Evolutionary conservation across 2,888 invertebrate species (phyloP), one percentile per base, ranked within the genome.

Genomic region (Drosophila formosana): DNA sequence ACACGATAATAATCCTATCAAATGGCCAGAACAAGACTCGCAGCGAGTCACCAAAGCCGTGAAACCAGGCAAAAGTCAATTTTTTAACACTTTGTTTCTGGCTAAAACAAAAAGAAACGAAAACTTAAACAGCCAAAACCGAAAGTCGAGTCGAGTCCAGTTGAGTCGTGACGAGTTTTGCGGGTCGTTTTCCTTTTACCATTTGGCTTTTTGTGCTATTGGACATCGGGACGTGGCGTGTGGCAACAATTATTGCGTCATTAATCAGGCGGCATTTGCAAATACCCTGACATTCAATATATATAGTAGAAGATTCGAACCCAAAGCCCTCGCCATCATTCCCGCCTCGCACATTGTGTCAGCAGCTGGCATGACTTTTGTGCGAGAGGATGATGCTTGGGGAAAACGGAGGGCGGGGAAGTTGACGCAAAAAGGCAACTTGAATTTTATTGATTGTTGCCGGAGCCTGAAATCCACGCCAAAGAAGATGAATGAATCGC

Each of bases 181-280:
- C 39, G 39, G 39, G 13, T 39, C 39, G 39, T 23, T 56, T 41
- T 41, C 11, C 1, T 11, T 18, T 34, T 28, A 6, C 37, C 39
- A 9, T 28, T 23, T 47, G 23, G 11, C n/a, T 9, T 39, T 34
- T 9, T 11, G 18, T 43, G 6, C 26, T 46, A 45, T 37, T 18
- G 11, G 6, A 8, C 51, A 34, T 45, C 7, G 25, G 26, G 13
- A 7, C 11, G 37, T 37, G 37, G 23, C 66, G 67, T 84, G 70
- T 82, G 85, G 68, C 79, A 82, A 74, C 90, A 89, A 89, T 89
- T 90, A 89, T 89, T 89, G 84, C 82, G 81, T 90, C 89, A 90
- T 89, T 90, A 88, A 89, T 89, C 90, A 89, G 89, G 74, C 85
- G 77, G 78, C 78, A 88, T 86, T 88, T 87, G 87, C 79, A 85